These are phyloP conservation scores for Epistrophe grossulariae DNA, from an alignment of 2,888 invertebrate genomes.

Conservation along the genomic window DNA sequence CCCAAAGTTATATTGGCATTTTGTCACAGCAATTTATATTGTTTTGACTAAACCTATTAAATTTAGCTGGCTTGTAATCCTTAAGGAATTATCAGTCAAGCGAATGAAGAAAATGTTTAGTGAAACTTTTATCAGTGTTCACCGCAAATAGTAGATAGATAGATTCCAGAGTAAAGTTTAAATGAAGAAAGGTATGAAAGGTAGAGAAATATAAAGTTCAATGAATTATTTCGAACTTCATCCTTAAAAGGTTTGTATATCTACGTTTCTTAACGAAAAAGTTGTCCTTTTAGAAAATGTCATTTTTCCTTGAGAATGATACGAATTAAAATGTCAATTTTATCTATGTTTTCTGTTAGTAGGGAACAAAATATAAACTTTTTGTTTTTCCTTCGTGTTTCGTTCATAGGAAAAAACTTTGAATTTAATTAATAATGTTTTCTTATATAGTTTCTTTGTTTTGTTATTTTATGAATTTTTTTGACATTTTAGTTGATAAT, in stretches of 20 bases:
- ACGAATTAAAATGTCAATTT: slow-evolving; percentile 65
- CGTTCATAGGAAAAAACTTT: background rate
- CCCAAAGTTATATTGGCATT: slow-evolving; percentile 50
- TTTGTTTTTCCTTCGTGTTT: slow-evolving; percentile 6
- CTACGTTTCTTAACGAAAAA: background rate
- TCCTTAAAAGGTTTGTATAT: background rate
- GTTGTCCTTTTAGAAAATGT: slow-evolving; percentile 1
- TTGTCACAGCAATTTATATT: slow-evolving; percentile 54
- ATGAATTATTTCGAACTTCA: slow-evolving; percentile 22
- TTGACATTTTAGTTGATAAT: slow-evolving; percentile 20
- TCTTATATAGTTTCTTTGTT: slow-evolving; percentile 28
- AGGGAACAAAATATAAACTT: slow-evolving; percentile 30
- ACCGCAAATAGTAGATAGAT: background rate
- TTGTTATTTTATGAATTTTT: background rate
- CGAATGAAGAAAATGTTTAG: slow-evolving; percentile 41
- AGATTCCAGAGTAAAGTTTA: background rate
- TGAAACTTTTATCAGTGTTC: slow-evolving; percentile 62
- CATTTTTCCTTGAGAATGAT: slow-evolving; percentile 10
- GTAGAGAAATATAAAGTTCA: background rate
- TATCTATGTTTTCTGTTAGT: background rate
- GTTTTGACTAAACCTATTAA: slow-evolving; percentile 64
- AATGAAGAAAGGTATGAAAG: background rate
- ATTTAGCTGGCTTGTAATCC: slow-evolving; percentile 56
- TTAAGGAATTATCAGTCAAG: slow-evolving; percentile 62
- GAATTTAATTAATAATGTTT: slow-evolving; percentile 43